These are phyloP conservation scores for Sarcophaga rosellei DNA, from an alignment of 2,888 invertebrate species.

Conservation along the genomic window DNA sequence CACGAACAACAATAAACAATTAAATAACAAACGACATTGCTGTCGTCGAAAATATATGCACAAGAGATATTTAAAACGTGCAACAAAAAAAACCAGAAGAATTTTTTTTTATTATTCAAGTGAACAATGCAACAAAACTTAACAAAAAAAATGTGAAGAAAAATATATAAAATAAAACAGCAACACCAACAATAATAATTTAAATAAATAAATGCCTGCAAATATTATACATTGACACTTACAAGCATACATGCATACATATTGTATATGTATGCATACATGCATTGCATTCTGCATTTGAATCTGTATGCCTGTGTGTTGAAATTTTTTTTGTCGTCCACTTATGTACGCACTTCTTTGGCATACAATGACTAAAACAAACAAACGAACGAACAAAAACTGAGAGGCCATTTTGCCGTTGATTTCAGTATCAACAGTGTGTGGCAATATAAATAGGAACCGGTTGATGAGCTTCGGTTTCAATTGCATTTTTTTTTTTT, in stretches of 20 bases:
- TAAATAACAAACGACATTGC: constrained; percentile 59
- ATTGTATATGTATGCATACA: not conserved
- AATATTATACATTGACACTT: too few relatives aligned
- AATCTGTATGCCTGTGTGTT: not conserved
- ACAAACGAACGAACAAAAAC: too few relatives aligned
- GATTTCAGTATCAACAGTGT: too few relatives aligned
- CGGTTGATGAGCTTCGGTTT: too few relatives aligned
- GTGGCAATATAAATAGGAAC: too few relatives aligned
- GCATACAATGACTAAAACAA: too few relatives aligned
- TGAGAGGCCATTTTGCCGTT: too few relatives aligned
- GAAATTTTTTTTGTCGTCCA: not conserved
- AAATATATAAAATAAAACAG: not conserved
- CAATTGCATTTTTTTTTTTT: too few relatives aligned
- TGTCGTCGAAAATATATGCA: constrained; percentile 40
- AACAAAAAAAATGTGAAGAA: constrained; percentile 1
- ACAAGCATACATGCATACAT: not conserved
- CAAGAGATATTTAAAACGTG: constrained; percentile 51
- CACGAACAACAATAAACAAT: constrained; percentile 35
- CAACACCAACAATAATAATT: not conserved
- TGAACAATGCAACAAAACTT: too few relatives aligned
- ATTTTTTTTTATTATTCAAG: constrained; percentile 1
- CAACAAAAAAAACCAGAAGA: constrained; percentile 33
- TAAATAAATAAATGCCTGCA: constrained; percentile 1
- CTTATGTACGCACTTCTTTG: too few relatives aligned
- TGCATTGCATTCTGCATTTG: not conserved